Percentiles rank a stretch among this genome's conserved stretches.
Conservation (phyloP, 92 coral and sea anemone genomes). For the Chrysogorgia sp. region DNA sequence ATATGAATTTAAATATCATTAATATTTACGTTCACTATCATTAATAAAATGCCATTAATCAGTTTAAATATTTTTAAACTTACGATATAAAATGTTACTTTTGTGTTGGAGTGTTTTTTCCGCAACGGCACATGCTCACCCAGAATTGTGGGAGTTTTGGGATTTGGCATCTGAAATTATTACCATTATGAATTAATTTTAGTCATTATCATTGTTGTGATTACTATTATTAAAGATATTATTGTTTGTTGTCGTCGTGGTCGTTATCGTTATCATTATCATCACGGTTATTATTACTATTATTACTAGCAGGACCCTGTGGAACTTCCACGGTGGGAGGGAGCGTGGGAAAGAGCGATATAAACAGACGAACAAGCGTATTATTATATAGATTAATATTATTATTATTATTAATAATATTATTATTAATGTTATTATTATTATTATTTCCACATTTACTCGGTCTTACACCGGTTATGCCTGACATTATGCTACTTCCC, state of each 20-base stretch:
- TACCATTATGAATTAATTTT: neutral
- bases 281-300: neutral
- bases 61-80: conserved; percentile 15
- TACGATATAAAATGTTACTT: conserved; percentile 27
- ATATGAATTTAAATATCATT: no score
- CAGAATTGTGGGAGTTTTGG: neutral
- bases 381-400: no score
- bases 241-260: no score
- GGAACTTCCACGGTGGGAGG: no score
- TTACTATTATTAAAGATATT: neutral
- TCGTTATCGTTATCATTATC: neutral
- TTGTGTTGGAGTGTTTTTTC: conserved; percentile 12
- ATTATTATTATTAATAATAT: no score
- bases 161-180: neutral
- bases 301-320: neutral
- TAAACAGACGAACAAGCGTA: no score
- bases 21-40: neutral
- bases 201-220: neutral
- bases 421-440: no score
- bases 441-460: no score
- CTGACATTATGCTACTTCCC: no score
- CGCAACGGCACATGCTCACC: neutral
- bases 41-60: neutral
- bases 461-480: no score
- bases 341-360: no score